Evolutionary conservation across 1,140 invertebrate species (phyloP), one percentile per base, ranked within the genome.

Genomic region (Cyrtorhinus lividipennis): DNA sequence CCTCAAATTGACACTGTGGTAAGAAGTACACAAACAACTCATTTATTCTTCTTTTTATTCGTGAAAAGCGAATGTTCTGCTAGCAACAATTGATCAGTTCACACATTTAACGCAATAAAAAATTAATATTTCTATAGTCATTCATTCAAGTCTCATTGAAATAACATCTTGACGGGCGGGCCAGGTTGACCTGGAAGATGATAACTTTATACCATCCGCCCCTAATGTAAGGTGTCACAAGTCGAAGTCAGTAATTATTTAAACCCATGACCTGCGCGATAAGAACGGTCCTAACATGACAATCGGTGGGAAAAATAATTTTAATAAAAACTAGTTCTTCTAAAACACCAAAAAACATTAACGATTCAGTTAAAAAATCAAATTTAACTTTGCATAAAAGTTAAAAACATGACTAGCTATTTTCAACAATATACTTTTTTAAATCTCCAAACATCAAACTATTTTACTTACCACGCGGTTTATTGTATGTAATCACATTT

Each of bases 401-500:
- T 38, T 38, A 53, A 53, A 53, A 53, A 20, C 20, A 53, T 53
- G 48, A 53, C 48, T 53, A 53, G 48, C 20, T 53, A 12, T 53
- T 53, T 53, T 5, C 48, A 53, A 53, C 48, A 53, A 53, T n/a
- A n/a, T n/a, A n/a, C n/a, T 53, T 53, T 53, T 53, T 53, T 22
- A 22, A 53, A 53, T 53, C 48, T 53, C 48, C 48, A 53, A 53
- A 12, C 48, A 53, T 53, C 10, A 53, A 53, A n/a, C n/a, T 20
- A 53, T 53, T 53, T 13, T 13, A 53, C 18, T 22, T 53, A 53
- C 48, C 20, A 53, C 48, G 20, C 48, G 48, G 48, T 12, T 53
- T 53, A n/a, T n/a, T n/a, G n/a, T n/a, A n/a, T 53, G 10, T 22
- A 5, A 15, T 53, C 10, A 22, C 48, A 53, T 53, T n/a, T 10